A percentile compares a stretch with the other conserved stretches of the same genome.
These are phyloP conservation scores for Aplysina aerophoba DNA, from an alignment of 37 sponge, comb jelly and placozoan genomes.

Conservation along the genomic window DNA sequence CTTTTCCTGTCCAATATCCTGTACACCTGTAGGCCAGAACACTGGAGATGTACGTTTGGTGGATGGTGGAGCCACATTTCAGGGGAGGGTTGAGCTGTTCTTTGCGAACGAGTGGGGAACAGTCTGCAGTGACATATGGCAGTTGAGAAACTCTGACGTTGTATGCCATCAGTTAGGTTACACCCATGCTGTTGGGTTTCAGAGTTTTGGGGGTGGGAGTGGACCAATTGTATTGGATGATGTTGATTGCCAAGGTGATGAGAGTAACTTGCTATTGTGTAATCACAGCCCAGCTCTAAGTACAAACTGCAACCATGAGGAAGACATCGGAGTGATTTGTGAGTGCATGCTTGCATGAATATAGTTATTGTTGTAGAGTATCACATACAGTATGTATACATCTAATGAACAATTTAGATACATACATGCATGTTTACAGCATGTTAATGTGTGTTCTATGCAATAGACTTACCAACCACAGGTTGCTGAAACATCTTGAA, in stretches of 20 bases:
- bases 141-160: background rate
- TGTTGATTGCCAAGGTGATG: background rate
- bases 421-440: no score
- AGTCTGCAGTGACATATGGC: background rate
- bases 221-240: no score
- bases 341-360: background rate
- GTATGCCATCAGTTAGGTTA: background rate
- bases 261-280: background rate
- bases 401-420: no score
- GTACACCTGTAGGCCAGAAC: no score
- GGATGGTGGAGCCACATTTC: conserved; percentile 1
- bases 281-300: background rate
- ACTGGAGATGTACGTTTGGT: background rate
- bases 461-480: no score
- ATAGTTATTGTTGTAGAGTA: background rate
- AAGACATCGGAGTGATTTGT: background rate
- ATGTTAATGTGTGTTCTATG: no score
- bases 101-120: background rate
- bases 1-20: no score
- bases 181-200: background rate
- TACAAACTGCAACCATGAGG: background rate
- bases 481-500: no score
- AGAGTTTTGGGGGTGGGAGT: background rate
- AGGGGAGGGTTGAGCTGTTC: background rate
- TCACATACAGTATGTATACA: no score